Percentiles rank a stretch among this genome's conserved stretches.
Conservation (phyloP, 2,113 vertebrate genomes). For the Thamnaconus septentrionalis region DNA sequence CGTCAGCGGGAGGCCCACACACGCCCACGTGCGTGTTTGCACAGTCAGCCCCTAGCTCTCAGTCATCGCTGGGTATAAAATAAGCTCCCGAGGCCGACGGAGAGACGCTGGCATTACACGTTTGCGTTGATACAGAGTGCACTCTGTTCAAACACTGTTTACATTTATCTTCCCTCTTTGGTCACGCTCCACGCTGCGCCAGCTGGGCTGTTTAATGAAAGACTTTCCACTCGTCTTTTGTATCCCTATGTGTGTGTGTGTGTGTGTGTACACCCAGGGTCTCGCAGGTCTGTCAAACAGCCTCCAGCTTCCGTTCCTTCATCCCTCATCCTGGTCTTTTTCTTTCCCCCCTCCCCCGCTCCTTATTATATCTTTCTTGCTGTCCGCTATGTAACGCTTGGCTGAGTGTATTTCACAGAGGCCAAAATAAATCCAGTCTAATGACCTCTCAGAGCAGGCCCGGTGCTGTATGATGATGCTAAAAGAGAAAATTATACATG, state of each 20-base stretch:
- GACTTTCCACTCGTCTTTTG: conserved; percentile 54
- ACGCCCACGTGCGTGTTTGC: background rate
- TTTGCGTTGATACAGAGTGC: conserved; percentile 49
- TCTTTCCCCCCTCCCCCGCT: background rate
- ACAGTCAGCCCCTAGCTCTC: conserved; percentile 39
- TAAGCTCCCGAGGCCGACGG: background rate
- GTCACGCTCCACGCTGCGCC: conserved; percentile 51
- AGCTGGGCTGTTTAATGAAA: conserved; percentile 64
- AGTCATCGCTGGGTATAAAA: conserved; percentile 15
- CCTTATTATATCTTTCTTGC: background rate
- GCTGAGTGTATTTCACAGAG: background rate
- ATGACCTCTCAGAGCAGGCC: too few relatives aligned
- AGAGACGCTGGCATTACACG: conserved; percentile 18
- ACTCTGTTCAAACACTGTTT: conserved; percentile 49
- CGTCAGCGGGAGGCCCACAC: too few relatives aligned
- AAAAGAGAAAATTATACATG: background rate
- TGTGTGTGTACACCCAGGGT: conserved; percentile 64
- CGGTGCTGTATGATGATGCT: too few relatives aligned
- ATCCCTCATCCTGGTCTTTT: conserved; percentile 18
- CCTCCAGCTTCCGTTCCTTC: conserved; percentile 48
- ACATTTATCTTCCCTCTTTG: conserved; percentile 55
- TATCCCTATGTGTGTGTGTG: conserved; percentile 20
- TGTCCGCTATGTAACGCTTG: background rate
- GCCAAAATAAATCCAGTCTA: too few relatives aligned
- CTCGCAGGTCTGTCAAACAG: conserved; percentile 66